phyloP scores from a whole-genome alignment of 1,140 invertebrate species.

The Hypothenemus hampei region DNA sequence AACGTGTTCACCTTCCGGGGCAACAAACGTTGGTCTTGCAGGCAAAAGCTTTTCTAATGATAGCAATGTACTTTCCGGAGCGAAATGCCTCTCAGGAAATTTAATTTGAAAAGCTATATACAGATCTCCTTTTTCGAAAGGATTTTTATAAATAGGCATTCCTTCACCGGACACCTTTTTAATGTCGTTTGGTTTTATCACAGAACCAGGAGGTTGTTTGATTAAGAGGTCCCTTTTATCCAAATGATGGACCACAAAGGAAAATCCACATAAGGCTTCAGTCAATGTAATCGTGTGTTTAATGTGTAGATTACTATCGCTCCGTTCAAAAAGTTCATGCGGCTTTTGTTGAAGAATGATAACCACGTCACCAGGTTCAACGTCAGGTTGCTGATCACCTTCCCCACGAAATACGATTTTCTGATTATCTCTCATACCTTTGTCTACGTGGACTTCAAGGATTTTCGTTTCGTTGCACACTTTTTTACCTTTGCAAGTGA shows the following conservation, averaged over 20 bases:
- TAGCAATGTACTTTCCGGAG: conserved; percentile 60
- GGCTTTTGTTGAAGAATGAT: conserved; percentile 81
- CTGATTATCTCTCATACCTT: conserved; percentile 81
- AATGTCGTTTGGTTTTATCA: conserved; percentile 73
- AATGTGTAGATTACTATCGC: conserved; percentile 71
- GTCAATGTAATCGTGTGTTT: conserved; percentile 69
- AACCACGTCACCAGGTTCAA: conserved; percentile 82
- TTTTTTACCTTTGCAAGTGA: conserved; percentile 76
- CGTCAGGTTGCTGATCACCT: conserved; percentile 83
- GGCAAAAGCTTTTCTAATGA: conserved; percentile 68
- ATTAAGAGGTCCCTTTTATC: conserved; percentile 77
- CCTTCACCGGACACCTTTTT: conserved; percentile 81
- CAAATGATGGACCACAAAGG: conserved; percentile 74
- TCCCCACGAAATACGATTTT: conserved; percentile 83
- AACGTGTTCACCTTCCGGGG: conserved; percentile 68
- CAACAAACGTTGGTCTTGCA: conserved; percentile 56
- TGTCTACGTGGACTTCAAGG: conserved; percentile 84
- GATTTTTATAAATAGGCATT: conserved; percentile 82
- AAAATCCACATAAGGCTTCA: conserved; percentile 88
- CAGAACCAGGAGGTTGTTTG: conserved; percentile 64
- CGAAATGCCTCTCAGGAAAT: conserved; percentile 80
- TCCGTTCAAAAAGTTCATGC: conserved; percentile 72
- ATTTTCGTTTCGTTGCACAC: conserved; percentile 73
- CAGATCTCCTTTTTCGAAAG: conserved; percentile 81
- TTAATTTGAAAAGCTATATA: conserved; percentile 80